These are phyloP conservation scores for Lasioglossum calceatum DNA, from an alignment of 2,888 invertebrate species.

Conservation along the genomic window DNA sequence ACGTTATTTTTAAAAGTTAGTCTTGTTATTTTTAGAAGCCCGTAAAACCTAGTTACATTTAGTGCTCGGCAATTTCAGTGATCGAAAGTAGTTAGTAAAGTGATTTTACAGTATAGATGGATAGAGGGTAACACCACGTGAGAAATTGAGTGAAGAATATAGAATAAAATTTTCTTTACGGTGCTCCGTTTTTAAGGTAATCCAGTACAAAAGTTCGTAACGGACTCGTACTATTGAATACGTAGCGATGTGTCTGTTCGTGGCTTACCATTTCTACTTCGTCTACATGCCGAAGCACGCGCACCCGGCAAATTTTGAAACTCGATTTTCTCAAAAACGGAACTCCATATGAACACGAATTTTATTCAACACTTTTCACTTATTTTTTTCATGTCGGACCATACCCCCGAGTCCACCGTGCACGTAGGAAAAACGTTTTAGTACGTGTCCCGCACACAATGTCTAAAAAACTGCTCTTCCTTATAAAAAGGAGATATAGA, in stretches of 20 bases:
- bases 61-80: not conserved
- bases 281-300: not conserved
- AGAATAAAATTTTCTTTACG: not conserved
- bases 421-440: not conserved
- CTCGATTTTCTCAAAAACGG: not conserved
- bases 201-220: not conserved
- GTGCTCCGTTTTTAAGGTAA: not conserved
- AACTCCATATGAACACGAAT: not conserved
- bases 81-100: not conserved
- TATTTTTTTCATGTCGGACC: not conserved
- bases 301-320: not conserved
- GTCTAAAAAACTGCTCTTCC: not conserved
- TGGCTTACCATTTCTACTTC: not conserved
- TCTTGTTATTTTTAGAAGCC: not conserved
- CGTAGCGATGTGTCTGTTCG: not conserved
- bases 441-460: not conserved
- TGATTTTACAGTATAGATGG: too few species aligned
- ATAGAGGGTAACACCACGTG: too few species aligned
- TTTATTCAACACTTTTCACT: not conserved
- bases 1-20: not conserved
- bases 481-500: not conserved
- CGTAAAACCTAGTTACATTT: too few species aligned
- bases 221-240: not conserved
- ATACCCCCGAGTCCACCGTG: not conserved
- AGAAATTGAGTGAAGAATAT: not conserved